Conservation (phyloP, 2,888 invertebrate species). For the Eilema sororculum region DNA sequence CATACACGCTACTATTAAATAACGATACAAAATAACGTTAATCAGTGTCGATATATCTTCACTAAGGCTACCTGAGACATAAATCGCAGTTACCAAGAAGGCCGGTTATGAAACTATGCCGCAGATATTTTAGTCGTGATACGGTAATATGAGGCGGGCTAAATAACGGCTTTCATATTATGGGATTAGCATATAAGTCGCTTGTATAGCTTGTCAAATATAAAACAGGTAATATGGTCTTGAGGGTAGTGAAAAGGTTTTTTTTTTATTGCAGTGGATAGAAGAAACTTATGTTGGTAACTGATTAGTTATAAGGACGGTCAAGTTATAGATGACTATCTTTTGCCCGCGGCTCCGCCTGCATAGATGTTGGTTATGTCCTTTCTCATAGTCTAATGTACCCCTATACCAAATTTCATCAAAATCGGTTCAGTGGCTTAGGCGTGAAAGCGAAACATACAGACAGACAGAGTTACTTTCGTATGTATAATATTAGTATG, state of each 20-base stretch:
- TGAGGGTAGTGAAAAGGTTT: not conserved
- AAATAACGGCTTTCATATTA: constrained; percentile 11
- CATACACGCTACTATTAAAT: constrained; percentile 18
- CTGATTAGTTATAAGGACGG: not conserved
- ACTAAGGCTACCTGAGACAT: constrained; percentile 20
- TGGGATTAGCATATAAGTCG: not conserved
- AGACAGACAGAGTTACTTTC: no score
- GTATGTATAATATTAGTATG: no score
- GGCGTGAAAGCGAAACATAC: no score
- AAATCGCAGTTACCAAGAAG: constrained; percentile 19
- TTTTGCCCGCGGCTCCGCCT: no score
- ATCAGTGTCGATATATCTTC: constrained; percentile 25
- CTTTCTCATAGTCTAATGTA: no score
- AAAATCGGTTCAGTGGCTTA: no score
- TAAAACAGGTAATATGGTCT: not conserved
- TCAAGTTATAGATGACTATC: no score
- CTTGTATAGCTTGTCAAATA: not conserved
- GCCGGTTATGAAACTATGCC: constrained; percentile 21
- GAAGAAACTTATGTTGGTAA: not conserved
- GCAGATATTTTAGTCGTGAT: constrained; percentile 19
- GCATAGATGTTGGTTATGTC: no score
- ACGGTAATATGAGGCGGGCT: not conserved
- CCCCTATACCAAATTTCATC: no score
- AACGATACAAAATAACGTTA: constrained; percentile 18
- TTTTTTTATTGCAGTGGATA: not conserved